phyloP scores from a whole-genome alignment of 2,888 invertebrate genomes.

The Ametastegia equiseti region DNA sequence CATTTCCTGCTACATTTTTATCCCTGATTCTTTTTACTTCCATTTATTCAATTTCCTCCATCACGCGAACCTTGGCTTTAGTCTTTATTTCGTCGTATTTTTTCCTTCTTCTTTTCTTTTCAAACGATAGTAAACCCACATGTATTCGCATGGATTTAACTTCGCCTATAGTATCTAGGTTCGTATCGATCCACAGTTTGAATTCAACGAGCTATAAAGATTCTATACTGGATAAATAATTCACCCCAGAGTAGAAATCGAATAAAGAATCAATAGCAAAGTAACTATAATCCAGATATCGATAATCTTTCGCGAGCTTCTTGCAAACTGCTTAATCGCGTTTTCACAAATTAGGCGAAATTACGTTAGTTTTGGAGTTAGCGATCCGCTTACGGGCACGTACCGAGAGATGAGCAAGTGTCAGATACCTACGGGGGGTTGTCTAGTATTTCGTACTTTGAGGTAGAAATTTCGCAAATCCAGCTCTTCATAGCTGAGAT shows the following conservation, averaged over 20 bases:
- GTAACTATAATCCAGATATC: neutral
- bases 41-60: neutral
- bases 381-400: neutral
- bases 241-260: neutral
- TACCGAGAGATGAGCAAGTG: neutral
- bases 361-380: neutral
- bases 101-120: neutral
- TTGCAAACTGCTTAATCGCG: neutral
- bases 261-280: too few relatives aligned
- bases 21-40: neutral
- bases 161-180: neutral
- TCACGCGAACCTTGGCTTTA: constrained; percentile 15
- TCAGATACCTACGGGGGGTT: neutral
- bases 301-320: neutral
- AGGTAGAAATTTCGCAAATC: neutral
- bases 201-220: neutral
- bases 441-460: constrained; percentile 15
- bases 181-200: neutral
- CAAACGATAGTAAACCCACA: neutral
- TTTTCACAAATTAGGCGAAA: neutral
- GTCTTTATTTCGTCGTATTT: neutral
- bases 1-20: neutral
- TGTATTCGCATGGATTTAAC: neutral
- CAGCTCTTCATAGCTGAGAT: neutral
- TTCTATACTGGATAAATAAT: neutral